Evolutionary conservation across 2,888 invertebrate species (phyloP).

Genomic region (Sinhomidia bicolor): DNA sequence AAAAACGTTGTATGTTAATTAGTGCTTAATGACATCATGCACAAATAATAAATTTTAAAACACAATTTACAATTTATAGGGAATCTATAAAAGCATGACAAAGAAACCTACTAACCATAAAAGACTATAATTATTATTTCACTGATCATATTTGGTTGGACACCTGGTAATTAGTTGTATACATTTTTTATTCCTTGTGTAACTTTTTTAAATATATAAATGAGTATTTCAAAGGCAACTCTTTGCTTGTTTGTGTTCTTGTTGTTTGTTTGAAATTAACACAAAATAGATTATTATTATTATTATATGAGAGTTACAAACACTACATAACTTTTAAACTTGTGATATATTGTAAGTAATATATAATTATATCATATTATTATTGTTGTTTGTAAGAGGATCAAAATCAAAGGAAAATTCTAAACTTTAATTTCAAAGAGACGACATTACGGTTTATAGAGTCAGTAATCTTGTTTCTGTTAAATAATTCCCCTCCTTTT

Average conservation of each 20-base stretch:
- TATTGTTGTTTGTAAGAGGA: background rate
- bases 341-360: too few relatives aligned
- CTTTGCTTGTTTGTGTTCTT: background rate
- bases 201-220: background rate
- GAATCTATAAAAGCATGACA: background rate
- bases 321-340: too few relatives aligned
- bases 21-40: slow-evolving; percentile 1
- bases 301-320: too few relatives aligned
- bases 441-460: background rate
- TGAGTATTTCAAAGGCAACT: slow-evolving; percentile 28
- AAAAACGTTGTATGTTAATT: background rate
- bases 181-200: slow-evolving; percentile 1
- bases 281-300: too few relatives aligned
- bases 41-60: background rate
- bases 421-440: background rate
- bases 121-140: background rate
- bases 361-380: background rate
- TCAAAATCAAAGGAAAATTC: background rate
- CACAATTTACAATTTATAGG: background rate
- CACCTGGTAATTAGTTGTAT: slow-evolving; percentile 30
- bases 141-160: slow-evolving; percentile 31
- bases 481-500: background rate
- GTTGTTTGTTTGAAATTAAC: too few relatives aligned
- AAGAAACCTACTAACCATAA: slow-evolving; percentile 9
- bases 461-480: slow-evolving; percentile 22